Evolutionary conservation across 2,113 vertebrate genomes (phyloP).

Genomic region (Nesoenas mayeri): DNA sequence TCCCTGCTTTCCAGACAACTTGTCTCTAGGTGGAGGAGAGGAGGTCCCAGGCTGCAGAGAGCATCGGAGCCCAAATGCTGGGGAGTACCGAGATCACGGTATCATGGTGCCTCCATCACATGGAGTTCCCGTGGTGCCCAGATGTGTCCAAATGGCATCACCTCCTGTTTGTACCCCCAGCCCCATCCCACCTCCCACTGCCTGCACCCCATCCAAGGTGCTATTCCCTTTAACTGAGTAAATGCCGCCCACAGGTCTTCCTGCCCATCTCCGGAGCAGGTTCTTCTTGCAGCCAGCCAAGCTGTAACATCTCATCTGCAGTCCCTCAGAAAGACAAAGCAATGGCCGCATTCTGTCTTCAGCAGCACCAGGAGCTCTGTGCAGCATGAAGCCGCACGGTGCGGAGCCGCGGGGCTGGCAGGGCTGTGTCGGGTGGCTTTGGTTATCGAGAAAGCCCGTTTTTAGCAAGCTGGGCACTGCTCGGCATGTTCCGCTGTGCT

Average conservation of each 20-base stretch:
- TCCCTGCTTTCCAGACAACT: constrained; percentile 41
- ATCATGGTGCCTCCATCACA: not conserved
- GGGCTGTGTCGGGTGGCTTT: not conserved
- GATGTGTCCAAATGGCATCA: not conserved
- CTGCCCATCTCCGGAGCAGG: not conserved
- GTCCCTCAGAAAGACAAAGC: not conserved
- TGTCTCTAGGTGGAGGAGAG: not conserved
- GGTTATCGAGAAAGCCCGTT: not conserved
- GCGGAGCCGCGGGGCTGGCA: not conserved
- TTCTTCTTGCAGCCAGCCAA: not conserved
- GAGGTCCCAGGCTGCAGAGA: not conserved
- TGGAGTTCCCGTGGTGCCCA: not conserved
- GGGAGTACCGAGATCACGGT: accelerated
- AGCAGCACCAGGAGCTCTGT: not conserved
- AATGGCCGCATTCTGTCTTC: not conserved
- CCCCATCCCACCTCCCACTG: accelerated
- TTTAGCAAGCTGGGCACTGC: not conserved
- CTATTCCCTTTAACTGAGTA: not conserved
- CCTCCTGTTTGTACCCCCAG: not conserved
- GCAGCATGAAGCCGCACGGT: not conserved
- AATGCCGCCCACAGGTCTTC: not conserved
- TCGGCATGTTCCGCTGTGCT: accelerated
- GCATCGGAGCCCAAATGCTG: not conserved
- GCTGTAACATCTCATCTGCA: not conserved
- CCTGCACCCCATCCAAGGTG: not conserved